Percentiles rank a stretch among this genome's conserved stretches.
Evolutionary conservation across 2,113 vertebrate species (phyloP).

Genomic region (Opisthocomus hoazin): DNA sequence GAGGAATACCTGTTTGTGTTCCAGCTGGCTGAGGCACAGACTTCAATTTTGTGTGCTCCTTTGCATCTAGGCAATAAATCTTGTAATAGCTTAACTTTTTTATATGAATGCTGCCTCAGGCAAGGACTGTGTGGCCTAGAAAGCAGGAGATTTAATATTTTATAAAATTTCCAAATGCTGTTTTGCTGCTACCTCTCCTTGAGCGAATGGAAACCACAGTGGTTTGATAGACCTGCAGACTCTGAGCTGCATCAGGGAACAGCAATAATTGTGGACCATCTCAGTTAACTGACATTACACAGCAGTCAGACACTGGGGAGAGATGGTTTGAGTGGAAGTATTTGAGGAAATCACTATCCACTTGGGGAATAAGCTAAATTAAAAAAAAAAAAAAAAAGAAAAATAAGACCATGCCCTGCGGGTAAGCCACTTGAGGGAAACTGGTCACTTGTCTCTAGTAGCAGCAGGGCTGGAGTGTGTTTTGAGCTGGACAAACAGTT

Average conservation of each 20-base stretch:
- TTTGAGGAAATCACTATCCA: background rate
- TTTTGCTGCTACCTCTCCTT: constrained; percentile 40
- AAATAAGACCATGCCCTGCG: background rate
- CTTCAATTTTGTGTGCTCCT: constrained; percentile 39
- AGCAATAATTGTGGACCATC: background rate
- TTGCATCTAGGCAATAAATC: constrained; percentile 62
- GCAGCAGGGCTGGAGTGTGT: background rate
- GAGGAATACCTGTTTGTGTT: background rate
- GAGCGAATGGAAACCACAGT: background rate
- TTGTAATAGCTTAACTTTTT: constrained; percentile 65
- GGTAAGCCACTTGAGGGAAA: background rate
- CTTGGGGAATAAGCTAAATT: background rate
- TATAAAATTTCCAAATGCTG: constrained; percentile 57
- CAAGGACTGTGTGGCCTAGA: constrained; percentile 63
- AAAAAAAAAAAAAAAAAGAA: no score
- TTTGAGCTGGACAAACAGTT: background rate
- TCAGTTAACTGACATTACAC: background rate
- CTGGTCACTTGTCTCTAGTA: background rate
- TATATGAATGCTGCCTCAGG: constrained; percentile 61
- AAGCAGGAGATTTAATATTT: constrained; percentile 66
- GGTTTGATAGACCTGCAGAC: background rate
- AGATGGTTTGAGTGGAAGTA: background rate
- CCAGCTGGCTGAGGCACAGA: background rate
- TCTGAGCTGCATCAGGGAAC: background rate
- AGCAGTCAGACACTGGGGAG: background rate